These are phyloP conservation scores for Dicrurus megarhynchus DNA, from an alignment of 2,113 vertebrate genomes.

Conservation along the genomic window DNA sequence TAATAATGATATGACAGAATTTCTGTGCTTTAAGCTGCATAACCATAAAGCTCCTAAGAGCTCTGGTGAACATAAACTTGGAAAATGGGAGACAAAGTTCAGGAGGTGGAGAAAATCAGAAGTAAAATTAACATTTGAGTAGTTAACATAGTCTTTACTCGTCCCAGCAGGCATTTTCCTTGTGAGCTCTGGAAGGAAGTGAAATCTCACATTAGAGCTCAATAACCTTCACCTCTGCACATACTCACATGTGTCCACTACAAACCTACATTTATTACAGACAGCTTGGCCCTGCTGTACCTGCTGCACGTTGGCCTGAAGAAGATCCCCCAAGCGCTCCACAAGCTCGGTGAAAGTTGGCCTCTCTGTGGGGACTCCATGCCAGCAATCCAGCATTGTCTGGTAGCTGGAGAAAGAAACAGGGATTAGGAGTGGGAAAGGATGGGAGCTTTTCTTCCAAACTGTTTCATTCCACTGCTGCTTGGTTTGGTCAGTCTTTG, in stretches of 20 bases:
- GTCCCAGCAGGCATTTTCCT: background rate
- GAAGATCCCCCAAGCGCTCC: slow-evolving; percentile 87
- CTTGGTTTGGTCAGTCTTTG: background rate
- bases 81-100: background rate
- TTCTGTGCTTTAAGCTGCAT: background rate
- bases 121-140: background rate
- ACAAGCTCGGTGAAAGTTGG: slow-evolving; percentile 90
- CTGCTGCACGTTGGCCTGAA: slow-evolving; percentile 94
- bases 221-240: background rate
- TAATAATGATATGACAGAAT: background rate
- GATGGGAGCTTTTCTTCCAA: background rate
- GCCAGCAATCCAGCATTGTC: slow-evolving; percentile 95
- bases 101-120: background rate
- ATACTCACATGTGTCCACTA: rapidly evolving
- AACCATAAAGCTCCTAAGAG: background rate
- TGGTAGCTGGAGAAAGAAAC: slow-evolving; percentile 72
- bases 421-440: background rate
- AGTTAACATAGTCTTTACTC: background rate
- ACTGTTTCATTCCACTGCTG: background rate
- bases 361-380: slow-evolving; percentile 79
- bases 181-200: background rate
- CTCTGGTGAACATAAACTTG: background rate
- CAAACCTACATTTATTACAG: rapidly evolving
- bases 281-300: slow-evolving; percentile 40
- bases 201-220: background rate